A percentile compares a stretch with the other conserved stretches of the same genome.
phyloP scores from a whole-genome alignment of 2,888 invertebrate species.

The Pristionchus arcanus region DNA sequence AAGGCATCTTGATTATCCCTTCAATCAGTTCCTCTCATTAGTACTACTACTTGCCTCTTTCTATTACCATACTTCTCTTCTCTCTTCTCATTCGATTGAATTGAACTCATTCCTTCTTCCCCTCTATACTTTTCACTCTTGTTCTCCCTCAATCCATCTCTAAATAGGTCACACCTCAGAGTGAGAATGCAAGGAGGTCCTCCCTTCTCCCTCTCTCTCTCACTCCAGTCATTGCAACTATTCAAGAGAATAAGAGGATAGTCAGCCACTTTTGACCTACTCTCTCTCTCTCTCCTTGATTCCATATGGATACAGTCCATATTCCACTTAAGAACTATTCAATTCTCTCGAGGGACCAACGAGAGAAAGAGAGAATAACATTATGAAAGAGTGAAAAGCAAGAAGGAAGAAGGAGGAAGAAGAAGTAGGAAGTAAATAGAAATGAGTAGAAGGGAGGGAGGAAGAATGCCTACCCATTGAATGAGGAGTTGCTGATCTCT shows the following conservation, averaged over 20 bases:
- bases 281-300: background rate
- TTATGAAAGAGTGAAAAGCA: slow-evolving; percentile 21
- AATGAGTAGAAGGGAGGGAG: background rate
- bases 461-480: slow-evolving; percentile 48
- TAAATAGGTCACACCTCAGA: slow-evolving; percentile 52
- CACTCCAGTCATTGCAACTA: slow-evolving; percentile 30
- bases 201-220: slow-evolving; percentile 35
- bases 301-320: slow-evolving; percentile 20
- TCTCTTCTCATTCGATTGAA: background rate
- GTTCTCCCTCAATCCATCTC: slow-evolving; percentile 18
- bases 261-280: slow-evolving; percentile 29
- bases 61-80: background rate
- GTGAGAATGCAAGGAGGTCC: background rate
- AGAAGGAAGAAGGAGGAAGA: background rate
- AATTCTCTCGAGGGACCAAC: background rate
- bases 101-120: slow-evolving; percentile 5
- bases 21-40: background rate
- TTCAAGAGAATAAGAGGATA: background rate
- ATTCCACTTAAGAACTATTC: slow-evolving; percentile 7
- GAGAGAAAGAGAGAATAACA: slow-evolving; percentile 31
- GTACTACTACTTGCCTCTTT: background rate
- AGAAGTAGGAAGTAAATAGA: background rate
- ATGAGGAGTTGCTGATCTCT: slow-evolving; percentile 53
- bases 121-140: background rate
- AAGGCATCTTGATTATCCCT: background rate